phyloP scores from a whole-genome alignment of 92 coral and sea anemone genomes.

The Siderastrea siderea region DNA sequence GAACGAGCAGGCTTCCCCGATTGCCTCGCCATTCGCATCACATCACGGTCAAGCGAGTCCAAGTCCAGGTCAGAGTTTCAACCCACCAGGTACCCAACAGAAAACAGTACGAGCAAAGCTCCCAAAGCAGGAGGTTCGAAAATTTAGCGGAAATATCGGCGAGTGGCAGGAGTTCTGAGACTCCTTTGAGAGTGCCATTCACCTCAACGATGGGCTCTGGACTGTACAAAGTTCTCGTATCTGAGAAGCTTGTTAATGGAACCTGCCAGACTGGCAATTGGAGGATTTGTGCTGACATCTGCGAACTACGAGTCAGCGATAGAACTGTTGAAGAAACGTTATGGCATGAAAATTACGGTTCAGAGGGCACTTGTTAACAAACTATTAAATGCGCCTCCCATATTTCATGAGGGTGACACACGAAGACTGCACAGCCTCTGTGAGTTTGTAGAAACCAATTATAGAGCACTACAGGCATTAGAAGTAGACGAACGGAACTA shows the following conservation, averaged over 20 bases:
- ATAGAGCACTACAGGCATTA: constrained; percentile 28
- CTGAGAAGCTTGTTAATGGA: neutral
- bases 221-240: constrained; percentile 46
- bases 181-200: constrained; percentile 25
- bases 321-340: no score
- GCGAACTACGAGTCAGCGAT: no score
- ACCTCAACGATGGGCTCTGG: constrained; percentile 18
- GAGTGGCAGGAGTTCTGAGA: no score
- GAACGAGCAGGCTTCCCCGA: no score
- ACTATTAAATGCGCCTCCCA: neutral
- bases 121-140: neutral
- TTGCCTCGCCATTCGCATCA: no score
- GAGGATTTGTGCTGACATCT: no score
- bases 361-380: constrained; percentile 12
- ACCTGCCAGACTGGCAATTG: no score
- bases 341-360: no score
- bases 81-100: no score
- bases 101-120: constrained; percentile 3
- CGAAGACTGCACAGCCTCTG: neutral
- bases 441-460: neutral
- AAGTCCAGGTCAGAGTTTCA: no score
- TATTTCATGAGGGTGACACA: constrained; percentile 3
- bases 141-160: no score
- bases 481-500: constrained; percentile 7
- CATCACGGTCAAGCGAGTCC: no score